Conservation (phyloP, 2,888 invertebrate genomes). For the Noctua comes region DNA sequence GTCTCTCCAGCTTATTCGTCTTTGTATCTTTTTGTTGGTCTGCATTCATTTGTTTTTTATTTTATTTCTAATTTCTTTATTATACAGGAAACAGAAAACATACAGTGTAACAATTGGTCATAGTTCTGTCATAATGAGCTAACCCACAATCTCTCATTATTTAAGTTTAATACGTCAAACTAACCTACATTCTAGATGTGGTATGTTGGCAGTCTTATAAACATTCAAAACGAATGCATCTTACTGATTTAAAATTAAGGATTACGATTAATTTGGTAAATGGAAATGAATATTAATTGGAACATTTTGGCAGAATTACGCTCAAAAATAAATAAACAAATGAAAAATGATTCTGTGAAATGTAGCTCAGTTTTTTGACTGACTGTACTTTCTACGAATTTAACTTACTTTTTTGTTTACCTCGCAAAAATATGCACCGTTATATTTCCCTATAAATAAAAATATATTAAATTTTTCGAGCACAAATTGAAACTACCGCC, state of each 20-base stretch:
- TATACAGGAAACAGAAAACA: not conserved
- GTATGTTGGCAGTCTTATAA: not conserved
- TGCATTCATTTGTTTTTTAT: not conserved
- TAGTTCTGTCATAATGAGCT: not conserved
- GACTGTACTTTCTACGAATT: not conserved
- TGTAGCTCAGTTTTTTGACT: not conserved
- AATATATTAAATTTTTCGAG: constrained; percentile 57
- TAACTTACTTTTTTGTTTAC: not conserved
- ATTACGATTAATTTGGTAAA: not conserved
- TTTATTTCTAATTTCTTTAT: not conserved
- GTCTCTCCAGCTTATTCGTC: not conserved
- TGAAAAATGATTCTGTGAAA: not conserved
- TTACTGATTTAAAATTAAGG: not conserved
- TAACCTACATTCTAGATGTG: not conserved
- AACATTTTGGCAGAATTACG: too few relatives aligned
- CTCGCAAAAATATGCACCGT: constrained; percentile 5
- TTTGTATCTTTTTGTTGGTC: not conserved
- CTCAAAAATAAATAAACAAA: not conserved
- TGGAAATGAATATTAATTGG: not conserved
- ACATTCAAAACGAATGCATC: not conserved
- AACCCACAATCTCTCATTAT: not conserved
- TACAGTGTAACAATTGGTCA: not conserved
- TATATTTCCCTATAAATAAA: constrained; percentile 52
- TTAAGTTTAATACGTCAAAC: not conserved
- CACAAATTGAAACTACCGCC: constrained; percentile 61